phyloP scores from a whole-genome alignment of 2,888 invertebrate genomes.

The Parelbella ahira region DNA sequence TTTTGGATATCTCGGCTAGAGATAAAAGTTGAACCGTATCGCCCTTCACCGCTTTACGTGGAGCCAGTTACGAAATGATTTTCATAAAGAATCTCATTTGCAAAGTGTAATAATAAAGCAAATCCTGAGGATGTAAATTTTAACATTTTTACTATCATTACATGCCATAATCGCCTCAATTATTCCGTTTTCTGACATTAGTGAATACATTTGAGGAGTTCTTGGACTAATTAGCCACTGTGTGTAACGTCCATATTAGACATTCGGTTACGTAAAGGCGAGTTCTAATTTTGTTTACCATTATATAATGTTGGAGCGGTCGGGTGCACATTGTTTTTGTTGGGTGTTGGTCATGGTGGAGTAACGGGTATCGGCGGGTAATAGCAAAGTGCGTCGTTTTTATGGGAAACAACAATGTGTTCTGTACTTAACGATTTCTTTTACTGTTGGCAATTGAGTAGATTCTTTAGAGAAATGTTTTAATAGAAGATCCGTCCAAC shows the following conservation, averaged over 20 bases:
- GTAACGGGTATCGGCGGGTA: too few species aligned
- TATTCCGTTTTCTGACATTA: conserved; percentile 23
- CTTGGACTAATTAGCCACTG: conserved; percentile 48
- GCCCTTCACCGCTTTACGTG: conserved; percentile 24
- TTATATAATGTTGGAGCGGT: conserved; percentile 38
- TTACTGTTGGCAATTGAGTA: too few species aligned
- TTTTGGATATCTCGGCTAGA: conserved; percentile 8
- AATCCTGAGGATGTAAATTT: conserved; percentile 23
- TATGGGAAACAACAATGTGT: too few species aligned
- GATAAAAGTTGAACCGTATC: conserved; percentile 17
- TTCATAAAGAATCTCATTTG: conserved; percentile 25
- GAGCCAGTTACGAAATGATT: conserved; percentile 18
- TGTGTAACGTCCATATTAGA: conserved; percentile 46
- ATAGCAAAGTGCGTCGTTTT: too few species aligned
- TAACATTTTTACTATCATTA: conserved; percentile 19
- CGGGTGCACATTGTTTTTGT: conserved; percentile 25
- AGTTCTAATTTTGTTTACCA: conserved; percentile 29
- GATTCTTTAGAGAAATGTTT: too few species aligned
- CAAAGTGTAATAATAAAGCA: conserved; percentile 17
- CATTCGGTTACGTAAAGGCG: conserved; percentile 39
- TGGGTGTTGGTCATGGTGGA: conserved; percentile 9
- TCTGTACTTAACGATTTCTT: too few species aligned
- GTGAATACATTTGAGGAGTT: conserved; percentile 33
- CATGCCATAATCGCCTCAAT: conserved; percentile 18
- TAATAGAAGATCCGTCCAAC: too few species aligned